Evolutionary conservation across 2,888 invertebrate genomes (phyloP), one percentile per base, ranked within the genome.

Genomic region (Drosophila demipolita): DNA sequence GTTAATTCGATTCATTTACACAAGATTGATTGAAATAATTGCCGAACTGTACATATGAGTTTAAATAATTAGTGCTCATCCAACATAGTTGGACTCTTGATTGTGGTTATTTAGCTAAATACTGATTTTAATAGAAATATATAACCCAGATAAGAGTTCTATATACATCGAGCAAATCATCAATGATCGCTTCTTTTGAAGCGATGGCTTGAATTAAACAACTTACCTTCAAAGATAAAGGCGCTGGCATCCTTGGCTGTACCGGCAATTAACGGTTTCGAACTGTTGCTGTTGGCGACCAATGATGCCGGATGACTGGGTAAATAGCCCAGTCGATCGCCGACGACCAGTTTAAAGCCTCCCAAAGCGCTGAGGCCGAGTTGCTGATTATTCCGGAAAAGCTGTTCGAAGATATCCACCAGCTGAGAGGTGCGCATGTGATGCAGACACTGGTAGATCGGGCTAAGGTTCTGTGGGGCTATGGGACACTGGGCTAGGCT

Each of bases 191-290:
- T 12, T 1, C 7, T 42, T 42, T 42, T 42, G 42, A 42, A 42
- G 12, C 7, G 12, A 42, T 20, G 12, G 7, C 7, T 12, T 20
- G 20, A n/a, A 36, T 23, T 7, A 0, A 23, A 36, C 7, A 7
- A 61, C 92, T 90, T 83, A 94, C 94, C 91, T 67, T 92, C 92
- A 49, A 93, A 69, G 49, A 94, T 91, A 55, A 93, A 94, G n/a
- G 93, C 93, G 12, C 94, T 94, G 55, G 94, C 94, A 69, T 94
- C 93, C 77, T 93, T 94, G 20, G 94, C 91, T 1, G 94, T 94
- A 3, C 95, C 94, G 26, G 93, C 91, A 29, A 93, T 83, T 45
- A 93, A 83, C 0, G 94, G 93, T 67, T 92, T 92, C 9, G 83
- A 61, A 17, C 11, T 54, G 7, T 75, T 70, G 42, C 82, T 86